Percentiles rank a stretch among this genome's conserved stretches.
phyloP scores from a whole-genome alignment of 2,113 vertebrate genomes.

The Synchiropus splendidus region DNA sequence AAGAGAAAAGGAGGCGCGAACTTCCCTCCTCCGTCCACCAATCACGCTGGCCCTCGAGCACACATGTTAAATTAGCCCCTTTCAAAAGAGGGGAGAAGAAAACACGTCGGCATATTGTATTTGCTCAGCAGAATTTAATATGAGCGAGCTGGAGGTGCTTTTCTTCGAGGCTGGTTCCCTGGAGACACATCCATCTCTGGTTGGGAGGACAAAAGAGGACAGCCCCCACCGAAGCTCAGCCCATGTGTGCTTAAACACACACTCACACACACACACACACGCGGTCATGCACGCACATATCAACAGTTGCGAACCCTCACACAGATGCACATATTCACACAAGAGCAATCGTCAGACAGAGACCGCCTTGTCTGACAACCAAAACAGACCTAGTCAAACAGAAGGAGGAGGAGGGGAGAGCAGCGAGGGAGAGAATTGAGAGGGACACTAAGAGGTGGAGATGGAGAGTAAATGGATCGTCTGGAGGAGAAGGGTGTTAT shows the following conservation, averaged over 20 bases:
- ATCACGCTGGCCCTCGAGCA: slow-evolving; percentile 1
- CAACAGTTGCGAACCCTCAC: slow-evolving; percentile 51
- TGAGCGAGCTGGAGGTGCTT: slow-evolving; percentile 61
- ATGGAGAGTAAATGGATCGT: slow-evolving; percentile 31
- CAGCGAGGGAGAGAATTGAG: slow-evolving; percentile 20
- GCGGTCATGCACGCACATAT: slow-evolving; percentile 33
- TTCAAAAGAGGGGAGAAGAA: slow-evolving; percentile 14
- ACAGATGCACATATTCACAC: slow-evolving; percentile 48
- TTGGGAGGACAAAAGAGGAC: slow-evolving; percentile 60
- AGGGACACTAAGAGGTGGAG: slow-evolving; percentile 33
- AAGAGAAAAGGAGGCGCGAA: too few relatives aligned
- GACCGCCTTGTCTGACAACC: slow-evolving; percentile 62
- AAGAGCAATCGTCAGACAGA: slow-evolving; percentile 55
- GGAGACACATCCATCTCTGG: slow-evolving; percentile 69
- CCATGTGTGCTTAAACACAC: slow-evolving; percentile 43
- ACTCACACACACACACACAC: slow-evolving; percentile 18
- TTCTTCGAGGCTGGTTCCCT: slow-evolving; percentile 61
- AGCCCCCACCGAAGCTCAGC: slow-evolving; percentile 48
- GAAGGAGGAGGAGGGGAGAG: slow-evolving; percentile 27
- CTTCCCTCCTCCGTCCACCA: not conserved
- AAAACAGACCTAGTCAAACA: slow-evolving; percentile 56
- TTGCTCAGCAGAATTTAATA: slow-evolving; percentile 74
- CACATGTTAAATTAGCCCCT: slow-evolving; percentile 37
- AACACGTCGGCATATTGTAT: slow-evolving; percentile 54
- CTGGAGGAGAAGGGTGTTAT: slow-evolving; percentile 17